Base-by-base conservation (phyloP, 64 coral and sea anemone genomes). In the Actinia tenebrosa region DNA sequence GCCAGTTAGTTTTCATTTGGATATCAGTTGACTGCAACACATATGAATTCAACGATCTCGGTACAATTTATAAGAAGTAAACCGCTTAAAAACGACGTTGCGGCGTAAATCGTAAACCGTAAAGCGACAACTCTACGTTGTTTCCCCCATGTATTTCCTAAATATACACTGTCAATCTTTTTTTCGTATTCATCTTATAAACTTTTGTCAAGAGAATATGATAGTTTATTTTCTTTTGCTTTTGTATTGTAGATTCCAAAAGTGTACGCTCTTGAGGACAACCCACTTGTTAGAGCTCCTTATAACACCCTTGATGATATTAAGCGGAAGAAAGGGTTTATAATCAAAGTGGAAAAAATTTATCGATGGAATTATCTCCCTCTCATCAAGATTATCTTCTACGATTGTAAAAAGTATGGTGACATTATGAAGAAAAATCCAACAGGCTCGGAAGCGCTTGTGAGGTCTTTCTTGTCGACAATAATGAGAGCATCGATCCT, bases 331-430 rank as follows among this genome's bases (percentile, higher is more conserved):
- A 90, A 19, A 20, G 89, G 89, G 3, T 79, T 90, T 90, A 44
- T 79, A 11, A 26, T 90, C 16, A 85, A 85, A 79, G 83, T 90
- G 20, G 42, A 61, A 26, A 7, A 79, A 56, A 56, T 90, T 44
- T 90, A 86, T 83, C 83, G 75, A 37, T 86, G 89, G 89, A 85
- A 86, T 30, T n/a, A 37, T 13, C 15, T 90, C 16, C 89, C 89
- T 60, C 46, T 85, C 5, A 52, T 63, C 25, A 90, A 90, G 72
- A 60, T 77, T 4, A 13, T 86, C 10, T 90, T 90, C 68, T 90
- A 56, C 20, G 89, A 90, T 61, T 90, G 83, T 63, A 69, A 90
- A 90, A 16, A 16, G 9, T 85, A 46, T 50, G 42, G 63, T 86
- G 53, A 90, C 37, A 58, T 59, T 26, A 52, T 90, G 16, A 52